These are phyloP conservation scores for Bufotes viridis DNA, from an alignment of 2,797 vertebrate genomes.

Conservation along the genomic window DNA sequence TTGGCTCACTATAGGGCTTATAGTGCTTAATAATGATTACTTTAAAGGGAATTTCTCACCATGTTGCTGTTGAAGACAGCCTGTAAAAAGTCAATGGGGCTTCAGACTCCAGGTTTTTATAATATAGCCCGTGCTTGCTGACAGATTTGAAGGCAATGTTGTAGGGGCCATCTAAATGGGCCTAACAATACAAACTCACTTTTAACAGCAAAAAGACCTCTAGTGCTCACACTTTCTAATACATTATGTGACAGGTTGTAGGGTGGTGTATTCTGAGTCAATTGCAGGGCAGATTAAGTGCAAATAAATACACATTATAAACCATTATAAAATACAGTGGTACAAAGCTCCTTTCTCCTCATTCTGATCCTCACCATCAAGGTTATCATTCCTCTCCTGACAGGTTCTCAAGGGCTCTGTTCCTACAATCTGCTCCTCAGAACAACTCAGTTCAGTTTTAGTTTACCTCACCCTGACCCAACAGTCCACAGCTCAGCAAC, in stretches of 20 bases:
- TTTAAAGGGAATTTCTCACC: constrained; percentile 2
- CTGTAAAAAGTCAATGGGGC: neutral
- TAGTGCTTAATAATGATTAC: neutral
- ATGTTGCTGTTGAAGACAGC: neutral
- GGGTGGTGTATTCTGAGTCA: no score
- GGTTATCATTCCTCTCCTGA: no score
- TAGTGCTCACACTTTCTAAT: neutral
- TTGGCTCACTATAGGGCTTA: neutral
- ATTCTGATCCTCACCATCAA: no score
- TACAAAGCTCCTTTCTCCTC: no score
- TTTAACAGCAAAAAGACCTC: neutral
- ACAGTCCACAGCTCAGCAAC: no score
- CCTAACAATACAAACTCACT: neutral
- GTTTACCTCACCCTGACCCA: no score
- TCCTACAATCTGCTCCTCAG: no score
- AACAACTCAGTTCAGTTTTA: no score
- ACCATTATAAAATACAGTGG: no score
- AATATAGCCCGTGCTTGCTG: neutral
- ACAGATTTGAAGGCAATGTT: neutral
- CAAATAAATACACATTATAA: no score
- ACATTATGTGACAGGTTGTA: neutral
- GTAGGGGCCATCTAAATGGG: neutral
- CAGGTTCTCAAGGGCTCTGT: no score
- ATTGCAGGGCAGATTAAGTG: no score
- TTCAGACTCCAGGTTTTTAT: neutral